Percentiles rank a stretch among this genome's conserved stretches.
These are phyloP conservation scores for Noctua janthina DNA, from an alignment of 2,888 invertebrate genomes.

Conservation along the genomic window DNA sequence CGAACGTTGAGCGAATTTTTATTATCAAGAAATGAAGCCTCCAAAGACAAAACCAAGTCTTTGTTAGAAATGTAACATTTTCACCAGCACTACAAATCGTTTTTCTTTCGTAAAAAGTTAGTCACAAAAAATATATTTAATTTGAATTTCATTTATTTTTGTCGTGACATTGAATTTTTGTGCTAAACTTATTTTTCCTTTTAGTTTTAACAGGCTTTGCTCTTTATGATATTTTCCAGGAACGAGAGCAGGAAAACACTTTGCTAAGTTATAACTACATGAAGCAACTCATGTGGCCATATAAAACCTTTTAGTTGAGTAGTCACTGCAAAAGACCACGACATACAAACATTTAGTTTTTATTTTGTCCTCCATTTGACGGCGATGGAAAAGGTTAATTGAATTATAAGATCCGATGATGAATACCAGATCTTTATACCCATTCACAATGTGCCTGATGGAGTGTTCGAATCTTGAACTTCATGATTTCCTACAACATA, in stretches of 20 bases:
- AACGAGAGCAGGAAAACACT: conserved; percentile 13
- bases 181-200: not conserved
- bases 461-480: not conserved
- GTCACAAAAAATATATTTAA: not conserved
- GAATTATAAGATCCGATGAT: not conserved
- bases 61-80: not conserved
- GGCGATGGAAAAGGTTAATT: not conserved
- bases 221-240: not conserved
- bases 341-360: not conserved
- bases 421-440: not conserved
- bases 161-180: not conserved
- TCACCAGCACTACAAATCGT: not conserved
- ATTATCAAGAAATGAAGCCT: not conserved
- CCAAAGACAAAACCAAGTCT: not conserved
- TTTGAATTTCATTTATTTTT: not conserved
- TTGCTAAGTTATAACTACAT: conserved; percentile 14
- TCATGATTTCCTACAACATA: not conserved
- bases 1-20: conserved; percentile 17
- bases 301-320: conserved; percentile 51
- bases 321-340: not conserved
- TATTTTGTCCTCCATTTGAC: not conserved
- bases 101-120: not conserved
- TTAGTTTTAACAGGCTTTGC: not conserved
- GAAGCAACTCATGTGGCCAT: conserved; percentile 3
- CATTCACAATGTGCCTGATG: not conserved